A percentile compares a stretch with the other conserved stretches of the same genome.
These are phyloP conservation scores for Amblyjoppa proteus DNA, from an alignment of 2,888 invertebrate genomes.

Conservation along the genomic window DNA sequence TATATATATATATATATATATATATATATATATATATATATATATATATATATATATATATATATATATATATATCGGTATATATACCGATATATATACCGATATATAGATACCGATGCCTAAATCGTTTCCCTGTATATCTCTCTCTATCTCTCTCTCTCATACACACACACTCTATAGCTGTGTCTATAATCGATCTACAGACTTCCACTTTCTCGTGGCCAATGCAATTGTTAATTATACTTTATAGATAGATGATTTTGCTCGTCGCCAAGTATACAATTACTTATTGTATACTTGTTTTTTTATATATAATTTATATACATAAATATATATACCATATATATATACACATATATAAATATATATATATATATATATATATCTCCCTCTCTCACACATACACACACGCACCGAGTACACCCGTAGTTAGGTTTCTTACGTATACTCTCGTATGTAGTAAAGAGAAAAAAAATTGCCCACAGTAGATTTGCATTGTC, in stretches of 20 bases:
- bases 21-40: too few relatives aligned
- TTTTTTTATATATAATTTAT: background rate
- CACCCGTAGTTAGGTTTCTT: slow-evolving; percentile 46
- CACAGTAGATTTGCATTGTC: slow-evolving; percentile 9
- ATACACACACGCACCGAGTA: slow-evolving; percentile 63
- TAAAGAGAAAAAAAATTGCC: background rate
- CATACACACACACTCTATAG: slow-evolving; percentile 27
- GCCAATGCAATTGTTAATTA: slow-evolving; percentile 22
- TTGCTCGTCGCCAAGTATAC: slow-evolving; percentile 45
- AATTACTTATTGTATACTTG: slow-evolving; percentile 1
- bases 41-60: background rate
- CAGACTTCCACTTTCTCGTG: slow-evolving; percentile 17
- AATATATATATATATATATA: slow-evolving; percentile 1
- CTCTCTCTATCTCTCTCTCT: background rate
- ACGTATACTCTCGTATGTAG: slow-evolving; percentile 1
- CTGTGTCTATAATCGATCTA: slow-evolving; percentile 20
- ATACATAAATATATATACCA: slow-evolving; percentile 1
- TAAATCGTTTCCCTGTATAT: slow-evolving; percentile 8
- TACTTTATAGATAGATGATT: slow-evolving; percentile 41
- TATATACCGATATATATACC: background rate
- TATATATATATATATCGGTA: background rate
- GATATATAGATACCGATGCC: slow-evolving; percentile 42
- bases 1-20: too few relatives aligned
- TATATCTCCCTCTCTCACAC: slow-evolving; percentile 32
- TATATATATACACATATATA: slow-evolving; percentile 12